Conservation (phyloP, 1,140 invertebrate genomes). For the Drosophila cardini region DNA sequence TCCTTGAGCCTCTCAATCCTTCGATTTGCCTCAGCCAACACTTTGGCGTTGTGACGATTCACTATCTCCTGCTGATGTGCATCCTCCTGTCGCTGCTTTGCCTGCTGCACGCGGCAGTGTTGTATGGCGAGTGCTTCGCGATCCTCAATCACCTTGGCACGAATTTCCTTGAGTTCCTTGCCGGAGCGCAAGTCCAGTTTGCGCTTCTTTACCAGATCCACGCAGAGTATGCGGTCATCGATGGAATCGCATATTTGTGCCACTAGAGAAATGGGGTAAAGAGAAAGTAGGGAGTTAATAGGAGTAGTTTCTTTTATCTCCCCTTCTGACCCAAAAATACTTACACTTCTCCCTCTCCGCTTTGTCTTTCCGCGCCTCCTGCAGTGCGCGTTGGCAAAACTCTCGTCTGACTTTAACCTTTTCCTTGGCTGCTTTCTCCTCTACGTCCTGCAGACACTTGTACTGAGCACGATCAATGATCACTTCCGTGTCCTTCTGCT, state of each 20-base stretch:
- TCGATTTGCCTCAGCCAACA: slow-evolving; percentile 35
- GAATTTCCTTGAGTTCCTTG: slow-evolving; percentile 6
- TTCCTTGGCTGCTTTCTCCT: slow-evolving; percentile 36
- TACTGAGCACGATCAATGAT: slow-evolving; percentile 53
- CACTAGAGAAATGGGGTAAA: slow-evolving; percentile 20
- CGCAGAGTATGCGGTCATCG: slow-evolving; percentile 58
- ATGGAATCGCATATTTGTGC: slow-evolving; percentile 51
- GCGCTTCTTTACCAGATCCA: slow-evolving; percentile 46
- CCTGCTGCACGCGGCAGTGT: slow-evolving; percentile 9
- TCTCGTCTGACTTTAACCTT: slow-evolving; percentile 28
- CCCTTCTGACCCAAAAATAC: neutral
- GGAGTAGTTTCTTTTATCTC: neutral
- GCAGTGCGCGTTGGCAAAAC: slow-evolving; percentile 47
- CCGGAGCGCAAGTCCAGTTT: slow-evolving; percentile 35
- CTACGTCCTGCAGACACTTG: slow-evolving; percentile 56
- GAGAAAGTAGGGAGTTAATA: neutral
- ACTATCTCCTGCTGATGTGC: neutral
- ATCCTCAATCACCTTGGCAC: neutral
- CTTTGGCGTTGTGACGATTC: slow-evolving; percentile 22
- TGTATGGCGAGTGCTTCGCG: slow-evolving; percentile 14
- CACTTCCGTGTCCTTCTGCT: slow-evolving; percentile 1
- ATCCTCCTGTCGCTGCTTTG: neutral
- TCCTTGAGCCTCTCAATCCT: slow-evolving; percentile 28
- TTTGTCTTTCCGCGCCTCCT: slow-evolving; percentile 47
- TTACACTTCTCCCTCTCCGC: slow-evolving; percentile 48